Percentiles rank a stretch among this genome's conserved stretches.
phyloP scores from a whole-genome alignment of 2,113 vertebrate species.

The Psephotus haematonotus region DNA sequence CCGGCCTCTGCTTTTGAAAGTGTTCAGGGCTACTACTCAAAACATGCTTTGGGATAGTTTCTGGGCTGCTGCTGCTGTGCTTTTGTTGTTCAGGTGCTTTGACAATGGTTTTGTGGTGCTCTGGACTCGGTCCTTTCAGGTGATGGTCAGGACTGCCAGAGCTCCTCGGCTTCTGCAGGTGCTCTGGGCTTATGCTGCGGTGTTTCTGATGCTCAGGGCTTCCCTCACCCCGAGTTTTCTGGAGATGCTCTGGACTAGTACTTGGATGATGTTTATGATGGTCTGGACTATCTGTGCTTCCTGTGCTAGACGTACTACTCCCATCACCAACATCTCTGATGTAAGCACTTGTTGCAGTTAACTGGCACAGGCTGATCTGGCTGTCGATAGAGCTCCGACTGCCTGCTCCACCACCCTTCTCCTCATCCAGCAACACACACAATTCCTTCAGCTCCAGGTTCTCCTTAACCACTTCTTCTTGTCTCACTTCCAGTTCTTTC shows the following conservation, averaged over 20 bases:
- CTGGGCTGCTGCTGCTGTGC: conserved; percentile 76
- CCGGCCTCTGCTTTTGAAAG: conserved; percentile 84
- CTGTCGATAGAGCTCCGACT: conserved; percentile 92
- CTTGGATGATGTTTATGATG: conserved; percentile 77
- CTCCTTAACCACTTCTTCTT: conserved; percentile 91
- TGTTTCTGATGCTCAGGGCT: conserved; percentile 84
- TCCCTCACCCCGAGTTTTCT: conserved; percentile 79
- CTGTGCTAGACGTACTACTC: conserved; percentile 92
- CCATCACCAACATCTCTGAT: conserved; percentile 92
- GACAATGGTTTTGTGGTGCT: conserved; percentile 82
- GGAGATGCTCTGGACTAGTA: conserved; percentile 82
- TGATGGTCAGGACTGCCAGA: conserved; percentile 81
- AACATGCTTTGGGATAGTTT: conserved; percentile 80
- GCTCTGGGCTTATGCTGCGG: conserved; percentile 87
- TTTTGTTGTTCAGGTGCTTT: conserved; percentile 80
- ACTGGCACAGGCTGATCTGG: conserved; percentile 87
- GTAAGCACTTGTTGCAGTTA: conserved; percentile 70
- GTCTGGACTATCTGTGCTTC: conserved; percentile 83
- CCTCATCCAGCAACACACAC: conserved; percentile 93
- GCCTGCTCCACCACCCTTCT: conserved; percentile 79
- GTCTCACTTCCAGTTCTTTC: conserved; percentile 90
- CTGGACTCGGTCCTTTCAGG: conserved; percentile 82
- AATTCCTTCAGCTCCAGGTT: conserved; percentile 95
- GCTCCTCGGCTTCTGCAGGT: conserved; percentile 76
- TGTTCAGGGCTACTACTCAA: conserved; percentile 83